phyloP scores from a whole-genome alignment of 2,113 vertebrate species.

The Pholis gunnellus region DNA sequence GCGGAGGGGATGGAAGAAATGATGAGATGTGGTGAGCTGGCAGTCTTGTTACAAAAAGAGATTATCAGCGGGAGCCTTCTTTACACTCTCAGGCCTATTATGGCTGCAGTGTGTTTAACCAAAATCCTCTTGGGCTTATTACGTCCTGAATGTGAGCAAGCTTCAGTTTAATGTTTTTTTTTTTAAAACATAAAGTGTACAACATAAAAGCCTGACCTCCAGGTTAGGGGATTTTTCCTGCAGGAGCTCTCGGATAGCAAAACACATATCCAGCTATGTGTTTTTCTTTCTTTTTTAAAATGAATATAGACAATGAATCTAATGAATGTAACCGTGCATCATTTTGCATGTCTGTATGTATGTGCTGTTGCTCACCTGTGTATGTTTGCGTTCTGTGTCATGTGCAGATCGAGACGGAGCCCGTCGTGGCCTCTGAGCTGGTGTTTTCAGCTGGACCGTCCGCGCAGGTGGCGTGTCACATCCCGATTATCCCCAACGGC shows the following conservation, averaged over 20 bases:
- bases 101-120: slow-evolving; percentile 40
- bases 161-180: slow-evolving; percentile 36
- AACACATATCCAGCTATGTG: slow-evolving; percentile 25
- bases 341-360: not conserved
- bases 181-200: slow-evolving; percentile 34
- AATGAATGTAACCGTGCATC: not conserved
- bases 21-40: slow-evolving; percentile 39
- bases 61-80: slow-evolving; percentile 34
- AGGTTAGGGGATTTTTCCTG: not conserved
- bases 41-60: slow-evolving; percentile 39
- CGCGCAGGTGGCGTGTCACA: slow-evolving; percentile 59
- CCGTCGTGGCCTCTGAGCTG: slow-evolving; percentile 76
- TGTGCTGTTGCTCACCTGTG: not conserved
- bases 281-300: not conserved
- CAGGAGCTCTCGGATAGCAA: not conserved
- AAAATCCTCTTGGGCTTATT: slow-evolving; percentile 58
- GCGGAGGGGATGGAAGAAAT: slow-evolving; percentile 41
- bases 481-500: slow-evolving; percentile 82
- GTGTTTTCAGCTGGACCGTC: slow-evolving; percentile 65
- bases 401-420: slow-evolving; percentile 86
- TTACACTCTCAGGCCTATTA: slow-evolving; percentile 41
- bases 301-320: not conserved
- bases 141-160: slow-evolving; percentile 65
- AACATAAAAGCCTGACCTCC: not conserved
- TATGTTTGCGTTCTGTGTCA: slow-evolving; percentile 32